Evolutionary conservation across 30 jellyfish, hydroid and myxozoan genomes (phyloP), one percentile per base, ranked within the genome.

Genomic region (Cassiopea xamachana): DNA sequence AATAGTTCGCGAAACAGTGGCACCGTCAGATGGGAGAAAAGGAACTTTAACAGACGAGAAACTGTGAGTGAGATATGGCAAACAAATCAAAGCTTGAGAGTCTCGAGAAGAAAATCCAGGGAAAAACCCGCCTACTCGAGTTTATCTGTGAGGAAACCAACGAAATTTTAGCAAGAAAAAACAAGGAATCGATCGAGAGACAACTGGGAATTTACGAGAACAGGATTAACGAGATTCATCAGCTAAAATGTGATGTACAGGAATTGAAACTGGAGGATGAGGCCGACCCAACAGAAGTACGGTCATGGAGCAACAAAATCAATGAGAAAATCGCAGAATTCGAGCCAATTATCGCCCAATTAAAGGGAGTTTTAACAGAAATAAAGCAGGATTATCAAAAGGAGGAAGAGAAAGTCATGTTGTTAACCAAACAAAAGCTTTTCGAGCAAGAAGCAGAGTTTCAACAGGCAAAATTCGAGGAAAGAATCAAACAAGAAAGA

Each of bases 121-220:
- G 82, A 81, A 81, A 81, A 81, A 81, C 81, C 69, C 81, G 82
- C 46, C 82, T 81, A 9, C 82, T 81, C 19, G 69, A 62, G 12
- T 81, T 81, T 50, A 81, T 81, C 81, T 18, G 73, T 60, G 90
- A 46, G 69, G 69, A 81, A 81, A 81, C 90, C 39, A 81, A 81
- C 69, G 81, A 81, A 51, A 81, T 81, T 17, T 68, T 81, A 62
- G 13, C 14, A 62, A 8, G 48, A 46, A 62, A 68, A 48, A 78
- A 60, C 46, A 13, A 44, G 9, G 72, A n/a, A 49, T 27, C 90
- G 69, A 62, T 81, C 82, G 70, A 46, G 27, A 81, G 90, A 81
- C 92, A 83, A 83, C 92, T 83, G 84, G 77, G 77, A 46, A 83
- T 83, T 15, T 83, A 83, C 85, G 84, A 71, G 77, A 69, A 48